Evolutionary conservation across 2,888 invertebrate species (phyloP).

Genomic region (Ichneumoninae sp.): DNA sequence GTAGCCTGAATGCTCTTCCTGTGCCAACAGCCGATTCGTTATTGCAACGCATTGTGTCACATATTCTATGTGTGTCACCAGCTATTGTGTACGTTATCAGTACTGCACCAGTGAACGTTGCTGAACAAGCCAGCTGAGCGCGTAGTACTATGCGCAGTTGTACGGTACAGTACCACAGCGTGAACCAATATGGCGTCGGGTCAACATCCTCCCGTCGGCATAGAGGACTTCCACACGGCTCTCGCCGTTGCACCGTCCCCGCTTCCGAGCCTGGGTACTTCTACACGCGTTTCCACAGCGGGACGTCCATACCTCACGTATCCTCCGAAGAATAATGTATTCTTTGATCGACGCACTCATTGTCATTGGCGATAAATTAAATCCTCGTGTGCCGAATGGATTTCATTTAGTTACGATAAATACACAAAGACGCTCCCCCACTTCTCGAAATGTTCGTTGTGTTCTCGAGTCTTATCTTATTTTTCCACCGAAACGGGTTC

Average conservation of each 20-base stretch:
- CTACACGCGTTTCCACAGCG: slow-evolving; percentile 31
- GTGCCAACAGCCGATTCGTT: not conserved
- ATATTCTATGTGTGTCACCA: slow-evolving; percentile 59
- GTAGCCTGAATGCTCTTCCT: not conserved
- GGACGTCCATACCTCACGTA: not conserved
- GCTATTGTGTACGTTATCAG: slow-evolving; percentile 42
- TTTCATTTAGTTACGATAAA: slow-evolving; percentile 80
- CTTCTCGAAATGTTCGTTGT: slow-evolving; percentile 29
- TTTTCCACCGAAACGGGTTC: slow-evolving; percentile 75
- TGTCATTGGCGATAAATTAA: not conserved
- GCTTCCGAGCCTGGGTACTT: slow-evolving; percentile 76
- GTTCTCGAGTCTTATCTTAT: slow-evolving; percentile 29
- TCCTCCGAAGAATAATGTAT: not conserved
- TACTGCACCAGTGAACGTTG: slow-evolving; percentile 47
- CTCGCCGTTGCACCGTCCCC: slow-evolving; percentile 76
- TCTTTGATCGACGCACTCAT: not conserved
- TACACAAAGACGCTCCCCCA: slow-evolving; percentile 37
- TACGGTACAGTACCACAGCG: slow-evolving; percentile 65
- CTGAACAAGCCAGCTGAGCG: slow-evolving; percentile 73
- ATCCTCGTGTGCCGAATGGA: not conserved
- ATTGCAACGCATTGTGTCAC: slow-evolving; percentile 2
- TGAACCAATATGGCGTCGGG: slow-evolving; percentile 81
- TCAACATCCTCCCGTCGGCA: slow-evolving; percentile 84
- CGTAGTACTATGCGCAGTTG: slow-evolving; percentile 79
- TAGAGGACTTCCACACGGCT: slow-evolving; percentile 47